These are phyloP conservation scores for Noctilio leporinus DNA, from an alignment of 2,113 vertebrate genomes.

Conservation along the genomic window DNA sequence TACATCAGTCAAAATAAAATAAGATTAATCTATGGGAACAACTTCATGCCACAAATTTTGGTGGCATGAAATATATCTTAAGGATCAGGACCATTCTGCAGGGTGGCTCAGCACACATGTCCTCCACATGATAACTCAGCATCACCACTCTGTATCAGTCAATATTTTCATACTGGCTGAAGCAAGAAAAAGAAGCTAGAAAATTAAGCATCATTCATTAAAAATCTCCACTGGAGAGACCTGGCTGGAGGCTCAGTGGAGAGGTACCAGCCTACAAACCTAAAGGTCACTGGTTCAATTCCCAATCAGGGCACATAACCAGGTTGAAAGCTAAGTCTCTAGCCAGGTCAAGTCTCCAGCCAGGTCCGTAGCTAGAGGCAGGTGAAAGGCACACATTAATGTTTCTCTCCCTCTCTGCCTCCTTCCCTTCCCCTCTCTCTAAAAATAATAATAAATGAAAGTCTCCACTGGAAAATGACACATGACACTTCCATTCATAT, in stretches of 20 bases:
- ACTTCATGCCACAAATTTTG: not conserved
- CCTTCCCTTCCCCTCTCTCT: no score
- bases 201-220: not conserved
- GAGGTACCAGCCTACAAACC: no score
- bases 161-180: not conserved
- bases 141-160: not conserved
- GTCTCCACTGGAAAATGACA: not conserved
- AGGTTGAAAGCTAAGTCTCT: no score
- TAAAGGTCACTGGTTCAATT: no score
- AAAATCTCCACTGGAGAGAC: not conserved
- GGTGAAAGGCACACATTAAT: no score
- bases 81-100: not conserved
- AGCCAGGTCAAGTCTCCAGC: no score
- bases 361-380: no score
- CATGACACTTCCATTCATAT: not conserved
- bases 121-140: not conserved
- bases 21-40: not conserved
- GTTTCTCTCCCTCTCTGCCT: no score
- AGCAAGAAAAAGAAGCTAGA: not conserved
- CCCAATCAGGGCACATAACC: no score
- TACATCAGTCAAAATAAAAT: not conserved
- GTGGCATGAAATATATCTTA: not conserved
- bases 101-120: not conserved
- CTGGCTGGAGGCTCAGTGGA: no score
- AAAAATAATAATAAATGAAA: no score